A percentile compares a stretch with the other conserved stretches of the same genome.
These are phyloP conservation scores for Artibeus jamaicensis DNA, from an alignment of 2,797 vertebrate species.

Conservation along the genomic window DNA sequence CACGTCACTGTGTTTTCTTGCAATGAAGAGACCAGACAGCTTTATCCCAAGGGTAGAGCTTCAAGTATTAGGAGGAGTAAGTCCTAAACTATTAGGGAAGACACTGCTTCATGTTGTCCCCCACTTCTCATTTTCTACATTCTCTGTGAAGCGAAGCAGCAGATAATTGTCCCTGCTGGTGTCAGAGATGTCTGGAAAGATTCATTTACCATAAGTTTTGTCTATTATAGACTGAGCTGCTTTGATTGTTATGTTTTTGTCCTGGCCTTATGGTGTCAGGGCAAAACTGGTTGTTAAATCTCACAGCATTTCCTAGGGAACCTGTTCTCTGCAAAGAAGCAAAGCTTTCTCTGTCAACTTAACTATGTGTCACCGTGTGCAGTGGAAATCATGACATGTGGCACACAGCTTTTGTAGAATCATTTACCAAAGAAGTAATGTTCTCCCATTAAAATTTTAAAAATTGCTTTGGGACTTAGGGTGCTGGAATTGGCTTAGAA, in stretches of 20 bases:
- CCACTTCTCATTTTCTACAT: not conserved
- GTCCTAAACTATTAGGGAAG: not conserved
- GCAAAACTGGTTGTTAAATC: slow-evolving; percentile 32
- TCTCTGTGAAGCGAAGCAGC: not conserved
- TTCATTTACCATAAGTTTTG: slow-evolving; percentile 7
- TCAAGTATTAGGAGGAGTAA: not conserved
- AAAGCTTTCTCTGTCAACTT: slow-evolving; percentile 36
- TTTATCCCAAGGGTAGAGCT: not conserved
- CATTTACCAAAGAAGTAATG: slow-evolving; percentile 51
- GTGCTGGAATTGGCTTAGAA: not conserved
- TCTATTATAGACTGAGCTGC: not conserved
- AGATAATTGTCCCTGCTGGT: not conserved
- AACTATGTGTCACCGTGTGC: slow-evolving; percentile 30
- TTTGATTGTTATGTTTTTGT: slow-evolving; percentile 53
- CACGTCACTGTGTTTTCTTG: not conserved
- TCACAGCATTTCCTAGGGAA: slow-evolving; percentile 39
- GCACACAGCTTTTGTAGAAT: slow-evolving; percentile 19
- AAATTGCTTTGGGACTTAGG: slow-evolving; percentile 41
- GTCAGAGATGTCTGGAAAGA: slow-evolving; percentile 14
- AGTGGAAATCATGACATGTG: slow-evolving; percentile 24
- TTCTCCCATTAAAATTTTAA: slow-evolving; percentile 43
- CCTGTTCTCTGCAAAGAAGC: slow-evolving; percentile 9
- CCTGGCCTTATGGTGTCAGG: slow-evolving; percentile 43
- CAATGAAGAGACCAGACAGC: not conserved
- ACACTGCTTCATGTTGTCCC: not conserved